Evolutionary conservation across 2,888 invertebrate species (phyloP), one percentile per base, ranked within the genome.

Genomic region (Linnaemya tessellans): DNA sequence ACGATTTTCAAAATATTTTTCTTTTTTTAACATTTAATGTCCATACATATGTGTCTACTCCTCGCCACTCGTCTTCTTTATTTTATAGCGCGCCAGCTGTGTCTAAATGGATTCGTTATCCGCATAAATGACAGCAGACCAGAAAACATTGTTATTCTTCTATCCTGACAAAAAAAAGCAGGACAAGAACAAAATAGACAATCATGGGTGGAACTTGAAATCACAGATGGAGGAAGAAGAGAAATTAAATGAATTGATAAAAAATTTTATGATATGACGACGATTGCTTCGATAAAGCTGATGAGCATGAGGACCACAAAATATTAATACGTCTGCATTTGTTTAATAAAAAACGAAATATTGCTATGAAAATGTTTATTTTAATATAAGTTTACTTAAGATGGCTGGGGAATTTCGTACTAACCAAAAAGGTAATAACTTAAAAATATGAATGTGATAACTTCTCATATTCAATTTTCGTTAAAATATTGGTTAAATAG

Each of bases 21-120:
- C 7, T 65, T 78, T 25, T 58, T 18, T 78, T 71, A 38, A 13
- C 62, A n/a, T 70, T 78, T 70, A 58, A 25, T 73, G 22, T 25
- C 54, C 71, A 79, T 68, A 74, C 54, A 79, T 60, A 82, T 35
- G 10, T 65, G 5, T 30, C 5, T 30, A 11, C 22, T 51, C 8
- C n/a, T 41, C 85, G 88, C 88, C 89, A 89, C 88, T 46, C 88
- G 89, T 90, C 88, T 46, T 81, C 54, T 65, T 70, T 85, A 70
- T 75, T 75, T 43, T 65, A 49, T 89, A 90, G 89, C 88, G 88
- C 89, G 88, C 88, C 90, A 90, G 90, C 90, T 90, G 90, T 88
- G 89, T 88, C 88, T 89, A 89, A 90, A 90, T 89, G 90, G 89
- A 89, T 90, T 89, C 89, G 89, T 90, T 90, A 89, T 89, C 87